Conservation (phyloP, 2,113 vertebrate species). For the Parus major region DNA sequence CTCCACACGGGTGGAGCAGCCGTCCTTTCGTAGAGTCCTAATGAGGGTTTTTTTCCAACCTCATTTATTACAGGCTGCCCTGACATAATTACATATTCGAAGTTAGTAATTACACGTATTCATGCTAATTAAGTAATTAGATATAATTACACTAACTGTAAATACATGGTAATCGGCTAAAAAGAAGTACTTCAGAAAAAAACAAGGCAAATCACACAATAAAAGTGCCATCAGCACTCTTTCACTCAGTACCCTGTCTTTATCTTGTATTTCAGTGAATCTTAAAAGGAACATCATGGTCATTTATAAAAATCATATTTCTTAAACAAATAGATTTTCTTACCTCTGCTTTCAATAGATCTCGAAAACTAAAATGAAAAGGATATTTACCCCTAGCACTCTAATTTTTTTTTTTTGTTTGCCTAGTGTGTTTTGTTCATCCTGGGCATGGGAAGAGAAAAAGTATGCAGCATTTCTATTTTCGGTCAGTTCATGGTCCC, state of each 20-base stretch:
- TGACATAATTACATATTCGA: slow-evolving; percentile 64
- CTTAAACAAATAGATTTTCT: slow-evolving; percentile 7
- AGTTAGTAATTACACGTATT: slow-evolving; percentile 74
- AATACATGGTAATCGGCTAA: slow-evolving; percentile 74
- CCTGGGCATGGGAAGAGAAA: neutral
- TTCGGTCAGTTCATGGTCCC: neutral
- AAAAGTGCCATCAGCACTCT: slow-evolving; percentile 53
- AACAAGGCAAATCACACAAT: slow-evolving; percentile 60
- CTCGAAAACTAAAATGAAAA: neutral
- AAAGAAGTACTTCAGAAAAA: slow-evolving; percentile 66
- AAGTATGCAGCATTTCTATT: slow-evolving; percentile 27
- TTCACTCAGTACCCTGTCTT: slow-evolving; percentile 28
- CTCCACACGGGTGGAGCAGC: slow-evolving; percentile 28
- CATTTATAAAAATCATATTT: slow-evolving; percentile 14
- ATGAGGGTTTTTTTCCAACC: slow-evolving; percentile 55
- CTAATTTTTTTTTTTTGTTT: neutral
- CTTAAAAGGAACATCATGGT: slow-evolving; percentile 34
- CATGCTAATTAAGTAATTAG: slow-evolving; percentile 78
- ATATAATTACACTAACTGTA: slow-evolving; percentile 74
- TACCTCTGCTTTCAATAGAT: neutral
- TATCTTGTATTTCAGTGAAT: slow-evolving; percentile 13
- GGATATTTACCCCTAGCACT: neutral
- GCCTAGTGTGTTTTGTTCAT: neutral
- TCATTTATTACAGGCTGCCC: slow-evolving; percentile 64
- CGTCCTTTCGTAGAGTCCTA: slow-evolving; percentile 39